Conservation (phyloP, 1,140 invertebrate genomes). For the Notospermus geniculatus region DNA sequence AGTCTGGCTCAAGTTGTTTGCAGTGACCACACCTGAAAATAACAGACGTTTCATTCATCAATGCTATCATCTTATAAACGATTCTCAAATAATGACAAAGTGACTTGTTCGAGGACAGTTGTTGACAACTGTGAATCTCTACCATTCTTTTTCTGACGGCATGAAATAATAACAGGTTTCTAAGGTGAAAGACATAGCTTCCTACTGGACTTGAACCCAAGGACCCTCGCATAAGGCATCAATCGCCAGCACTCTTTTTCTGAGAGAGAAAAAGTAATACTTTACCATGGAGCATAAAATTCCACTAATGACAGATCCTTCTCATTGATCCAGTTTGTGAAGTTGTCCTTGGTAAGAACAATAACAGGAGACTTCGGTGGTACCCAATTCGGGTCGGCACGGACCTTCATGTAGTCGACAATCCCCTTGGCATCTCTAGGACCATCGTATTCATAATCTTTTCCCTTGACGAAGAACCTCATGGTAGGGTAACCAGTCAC, state of each 20-base stretch:
- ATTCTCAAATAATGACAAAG: too few species aligned
- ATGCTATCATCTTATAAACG: too few species aligned
- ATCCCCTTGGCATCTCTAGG: constrained; percentile 55
- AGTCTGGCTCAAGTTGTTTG: constrained; percentile 94
- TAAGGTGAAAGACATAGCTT: too few species aligned
- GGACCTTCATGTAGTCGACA: constrained; percentile 61
- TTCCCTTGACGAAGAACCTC: constrained; percentile 55
- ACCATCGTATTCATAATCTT: constrained; percentile 56
- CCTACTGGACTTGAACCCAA: too few species aligned
- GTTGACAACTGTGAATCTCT: too few species aligned
- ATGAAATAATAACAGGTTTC: too few species aligned
- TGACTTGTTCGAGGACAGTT: too few species aligned
- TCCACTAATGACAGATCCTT: constrained; percentile 62
- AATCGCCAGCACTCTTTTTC: too few species aligned
- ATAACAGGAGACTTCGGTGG: constrained; percentile 63
- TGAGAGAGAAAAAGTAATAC: too few species aligned
- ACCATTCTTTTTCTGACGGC: too few species aligned
- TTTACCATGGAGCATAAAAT: constrained; percentile 66
- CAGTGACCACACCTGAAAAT: constrained; percentile 83
- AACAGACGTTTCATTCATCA: too few species aligned
- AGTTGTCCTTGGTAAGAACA: constrained; percentile 61
- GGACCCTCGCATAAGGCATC: too few species aligned
- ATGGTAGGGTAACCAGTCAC: constrained; percentile 57
- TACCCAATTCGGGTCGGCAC: constrained; percentile 59
- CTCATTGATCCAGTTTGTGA: constrained; percentile 58